phyloP scores from a whole-genome alignment of 2,797 vertebrate species.

The Syngnathus acus region DNA sequence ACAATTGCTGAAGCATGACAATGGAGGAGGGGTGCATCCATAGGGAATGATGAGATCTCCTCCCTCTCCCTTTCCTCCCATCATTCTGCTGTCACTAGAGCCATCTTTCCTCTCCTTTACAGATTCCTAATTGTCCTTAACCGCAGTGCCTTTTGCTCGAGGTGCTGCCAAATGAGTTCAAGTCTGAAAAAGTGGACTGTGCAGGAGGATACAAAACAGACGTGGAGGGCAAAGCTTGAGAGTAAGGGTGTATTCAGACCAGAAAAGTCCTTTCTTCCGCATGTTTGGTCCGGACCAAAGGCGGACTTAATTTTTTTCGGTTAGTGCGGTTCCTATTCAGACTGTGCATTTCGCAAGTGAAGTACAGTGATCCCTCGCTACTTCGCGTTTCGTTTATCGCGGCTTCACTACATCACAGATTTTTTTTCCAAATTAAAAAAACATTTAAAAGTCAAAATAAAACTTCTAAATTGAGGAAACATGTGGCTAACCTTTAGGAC shows the following conservation, averaged over 20 bases:
- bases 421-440: too few relatives aligned
- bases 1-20: conserved; percentile 35
- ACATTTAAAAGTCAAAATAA: too few relatives aligned
- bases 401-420: too few relatives aligned
- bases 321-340: too few relatives aligned
- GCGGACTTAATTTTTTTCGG: too few relatives aligned
- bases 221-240: background rate
- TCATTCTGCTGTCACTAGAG: background rate
- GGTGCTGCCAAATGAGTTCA: background rate
- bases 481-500: too few relatives aligned
- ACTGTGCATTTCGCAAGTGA: too few relatives aligned
- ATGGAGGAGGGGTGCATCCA: conserved; percentile 42
- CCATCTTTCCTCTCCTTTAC: background rate
- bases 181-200: background rate
- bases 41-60: conserved; percentile 20
- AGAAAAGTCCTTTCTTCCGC: too few relatives aligned
- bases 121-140: background rate
- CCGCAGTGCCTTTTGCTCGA: background rate
- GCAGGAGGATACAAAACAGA: background rate
- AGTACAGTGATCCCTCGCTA: too few relatives aligned
- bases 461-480: too few relatives aligned
- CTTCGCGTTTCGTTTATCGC: too few relatives aligned
- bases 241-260: background rate
- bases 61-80: background rate
- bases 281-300: too few relatives aligned